These are phyloP conservation scores for Sinotaia quadrata DNA, from an alignment of 2,888 invertebrate species.

Conservation along the genomic window DNA sequence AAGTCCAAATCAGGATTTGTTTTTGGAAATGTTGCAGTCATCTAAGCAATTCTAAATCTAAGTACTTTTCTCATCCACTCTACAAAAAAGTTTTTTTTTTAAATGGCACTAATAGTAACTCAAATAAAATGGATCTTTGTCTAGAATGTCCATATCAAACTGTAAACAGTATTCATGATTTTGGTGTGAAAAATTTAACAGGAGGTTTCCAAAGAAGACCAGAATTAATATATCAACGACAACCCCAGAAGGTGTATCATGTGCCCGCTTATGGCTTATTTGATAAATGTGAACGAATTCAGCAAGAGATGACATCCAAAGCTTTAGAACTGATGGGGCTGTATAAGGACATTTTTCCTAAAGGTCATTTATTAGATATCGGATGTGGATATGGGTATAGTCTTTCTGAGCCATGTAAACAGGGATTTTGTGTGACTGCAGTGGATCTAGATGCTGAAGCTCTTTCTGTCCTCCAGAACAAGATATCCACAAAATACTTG, in stretches of 20 bases:
- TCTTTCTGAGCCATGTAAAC: constrained; percentile 8
- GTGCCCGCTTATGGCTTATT: background rate
- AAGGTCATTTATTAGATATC: constrained; percentile 33
- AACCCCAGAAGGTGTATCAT: background rate
- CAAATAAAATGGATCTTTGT: too few relatives aligned
- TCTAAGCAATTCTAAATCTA: too few relatives aligned
- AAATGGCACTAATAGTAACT: too few relatives aligned
- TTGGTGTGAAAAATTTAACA: constrained; percentile 30
- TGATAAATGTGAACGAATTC: constrained; percentile 31
- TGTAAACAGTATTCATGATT: constrained; percentile 19
- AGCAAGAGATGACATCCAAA: constrained; percentile 31
- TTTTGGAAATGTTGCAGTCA: too few relatives aligned
- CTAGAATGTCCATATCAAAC: too few relatives aligned
- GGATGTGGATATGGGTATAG: constrained; percentile 41
- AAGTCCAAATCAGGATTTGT: too few relatives aligned
- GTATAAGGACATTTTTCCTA: background rate
- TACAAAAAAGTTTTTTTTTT: too few relatives aligned
- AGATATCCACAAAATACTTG: constrained; percentile 9
- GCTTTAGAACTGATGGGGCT: constrained; percentile 13
- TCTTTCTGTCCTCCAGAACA: constrained; percentile 22
- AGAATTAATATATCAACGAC: constrained; percentile 25
- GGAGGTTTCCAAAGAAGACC: constrained; percentile 38
- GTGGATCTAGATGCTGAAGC: constrained; percentile 34
- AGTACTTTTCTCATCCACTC: too few relatives aligned
- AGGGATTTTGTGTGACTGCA: constrained; percentile 35